Base-by-base conservation (phyloP, 2,797 vertebrate genomes). In the Champsocephalus esox region DNA sequence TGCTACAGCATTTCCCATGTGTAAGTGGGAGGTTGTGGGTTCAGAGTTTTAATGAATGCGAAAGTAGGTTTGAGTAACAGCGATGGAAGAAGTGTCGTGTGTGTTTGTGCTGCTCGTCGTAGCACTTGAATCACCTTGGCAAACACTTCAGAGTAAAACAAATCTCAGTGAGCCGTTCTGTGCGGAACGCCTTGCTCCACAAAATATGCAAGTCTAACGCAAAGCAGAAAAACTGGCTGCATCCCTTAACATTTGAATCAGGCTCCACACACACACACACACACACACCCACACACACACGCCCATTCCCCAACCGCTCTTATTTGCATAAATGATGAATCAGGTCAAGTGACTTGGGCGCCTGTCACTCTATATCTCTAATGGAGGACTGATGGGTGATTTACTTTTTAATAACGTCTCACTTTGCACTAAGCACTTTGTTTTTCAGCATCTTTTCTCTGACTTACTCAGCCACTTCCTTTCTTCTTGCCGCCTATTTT, bases 331-430 rank as follows among this genome's bases (percentile, higher is more conserved):
- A 77, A 66, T 51, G 61, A 74, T 72, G 76, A 62, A 43, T 46
- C n/a, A n/a, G 71, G 68, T 82, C 66, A 41, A 32, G 65, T 61
- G 69, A 79, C 75, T 59, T 24, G 43, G 71, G 46, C 45, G n/a
- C 21, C 57, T 56, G 52, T 80, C 70, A 54, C 52, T 70, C 63
- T 3, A 0, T 45, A 52, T 64, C 58, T 70, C 60, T 38, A 19
- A 38, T 10, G 34, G 51, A 61, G 62, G 67, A 71, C 45, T 49
- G 71, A 61, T 70, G 72, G 76, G 51, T 77, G 70, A 79, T 87
- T 69, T 68, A 64, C 52, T 83, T 82, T 80, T 80, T 77, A 79
- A 78, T 75, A 78, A 66, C 12, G 12, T 58, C 65, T 71, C 41
- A 41, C 66, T 21, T 60, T 68, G 69, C 69, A 80, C 9, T 38